Base-by-base conservation (phyloP, 2,113 vertebrate genomes). In the Dipodomys stephensi region DNA sequence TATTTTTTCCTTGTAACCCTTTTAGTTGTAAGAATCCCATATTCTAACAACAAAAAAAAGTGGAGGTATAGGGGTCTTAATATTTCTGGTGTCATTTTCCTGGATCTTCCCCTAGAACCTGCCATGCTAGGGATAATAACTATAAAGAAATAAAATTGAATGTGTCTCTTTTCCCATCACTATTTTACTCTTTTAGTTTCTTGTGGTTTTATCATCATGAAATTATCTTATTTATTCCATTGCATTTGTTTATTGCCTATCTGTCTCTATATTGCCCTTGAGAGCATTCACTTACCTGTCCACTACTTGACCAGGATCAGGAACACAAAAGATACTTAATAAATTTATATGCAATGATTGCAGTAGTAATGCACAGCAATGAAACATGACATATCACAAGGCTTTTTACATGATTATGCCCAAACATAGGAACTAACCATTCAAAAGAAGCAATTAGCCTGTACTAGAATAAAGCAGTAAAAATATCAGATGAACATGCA, bases 381-480 rank as follows among this genome's bases (percentile, higher is more conserved):
- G 64, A 92, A 92, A 83, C 22, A 78, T 69, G 28, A 80, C 2
- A 4, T 1, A 35, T 28, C 53, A 27, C 7, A 82, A 94, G 35
- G 7, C 6, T 88, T 90, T 83, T 32, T 53, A 64, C 72, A 67
- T 32, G 22, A 87, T 32, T 76, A 32, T 11, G 9, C 87, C 7
- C 27, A 16, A 84, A 44, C n/a, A 28, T 32, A 90, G n/a, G 28
- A 93, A 44, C 30, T 77, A 92, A 73, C 77, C 84, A 88, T 73
- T 90, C 79, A 78, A 79, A 86, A 83, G 27, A 88, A 13, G 19
- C n/a, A 64, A 84, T 64, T 92, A 88, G 23, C 73, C n/a, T 88
- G 35, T 72, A 28, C 27, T 67, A 69, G 3, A 20, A 49, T 62
- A 88, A 28, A 78, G 2, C 19, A 78, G 16, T 53, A 35, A 39